Conservation (phyloP, 2,888 invertebrate genomes). For the Melikaiella ostensackeni region DNA sequence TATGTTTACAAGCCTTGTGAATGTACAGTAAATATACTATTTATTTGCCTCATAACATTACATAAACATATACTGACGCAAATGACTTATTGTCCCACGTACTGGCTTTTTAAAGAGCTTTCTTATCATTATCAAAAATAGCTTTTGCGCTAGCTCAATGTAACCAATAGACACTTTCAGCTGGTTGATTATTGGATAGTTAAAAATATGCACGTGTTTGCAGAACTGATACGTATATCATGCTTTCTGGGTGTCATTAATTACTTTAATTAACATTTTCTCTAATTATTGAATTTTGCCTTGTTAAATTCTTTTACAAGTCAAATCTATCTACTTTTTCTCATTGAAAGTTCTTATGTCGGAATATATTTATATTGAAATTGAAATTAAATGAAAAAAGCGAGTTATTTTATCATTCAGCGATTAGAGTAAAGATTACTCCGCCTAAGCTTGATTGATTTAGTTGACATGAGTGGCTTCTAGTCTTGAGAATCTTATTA, state of each 20-base stretch:
- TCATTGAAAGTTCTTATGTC: background rate
- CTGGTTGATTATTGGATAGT: conserved; percentile 26
- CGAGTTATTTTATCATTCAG: background rate
- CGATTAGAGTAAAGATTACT: conserved; percentile 7
- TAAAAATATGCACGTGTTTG: conserved; percentile 38
- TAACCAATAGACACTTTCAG: conserved; percentile 22
- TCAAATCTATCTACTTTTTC: background rate
- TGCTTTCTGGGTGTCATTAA: conserved; percentile 37
- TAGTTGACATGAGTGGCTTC: conserved; percentile 16
- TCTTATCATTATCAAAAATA: conserved; percentile 23
- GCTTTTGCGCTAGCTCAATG: conserved; percentile 32
- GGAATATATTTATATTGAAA: background rate
- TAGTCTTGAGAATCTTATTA: background rate
- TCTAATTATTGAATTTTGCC: conserved; percentile 9
- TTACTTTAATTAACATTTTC: conserved; percentile 19
- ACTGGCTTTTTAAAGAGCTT: conserved; percentile 33
- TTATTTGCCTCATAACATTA: conserved; percentile 37
- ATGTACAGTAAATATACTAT: conserved; percentile 21
- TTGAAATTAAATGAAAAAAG: background rate
- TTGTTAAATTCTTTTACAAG: background rate
- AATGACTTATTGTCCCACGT: conserved; percentile 21
- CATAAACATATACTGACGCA: conserved; percentile 37
- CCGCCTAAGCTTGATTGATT: conserved; percentile 12
- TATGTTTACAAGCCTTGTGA: conserved; percentile 27
- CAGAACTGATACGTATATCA: background rate